Percentiles rank a stretch among this genome's conserved stretches.
phyloP scores from a whole-genome alignment of 2,113 vertebrate species.

The Zootoca vivipara region DNA sequence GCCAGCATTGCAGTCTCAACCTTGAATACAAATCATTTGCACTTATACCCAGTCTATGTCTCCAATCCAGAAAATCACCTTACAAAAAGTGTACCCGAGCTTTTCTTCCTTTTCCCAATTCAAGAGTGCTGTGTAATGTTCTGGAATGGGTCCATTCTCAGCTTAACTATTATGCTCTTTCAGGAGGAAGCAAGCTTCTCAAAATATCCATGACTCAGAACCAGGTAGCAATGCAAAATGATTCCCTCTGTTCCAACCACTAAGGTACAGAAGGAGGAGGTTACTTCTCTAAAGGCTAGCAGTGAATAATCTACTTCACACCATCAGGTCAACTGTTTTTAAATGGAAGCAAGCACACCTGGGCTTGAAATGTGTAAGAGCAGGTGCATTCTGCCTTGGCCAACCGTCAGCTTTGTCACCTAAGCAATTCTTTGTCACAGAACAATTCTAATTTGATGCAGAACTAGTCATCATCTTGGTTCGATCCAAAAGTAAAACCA shows the following conservation, averaged over 20 bases:
- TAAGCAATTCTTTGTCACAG: not conserved
- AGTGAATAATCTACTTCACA: conserved; percentile 44
- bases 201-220: conserved; percentile 21
- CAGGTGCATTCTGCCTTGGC: not conserved
- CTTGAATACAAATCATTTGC: not conserved
- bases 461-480: not conserved
- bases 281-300: conserved; percentile 56
- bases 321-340: not conserved
- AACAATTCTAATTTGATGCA: not conserved
- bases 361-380: not conserved
- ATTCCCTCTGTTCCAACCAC: not conserved
- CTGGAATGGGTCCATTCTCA: not conserved
- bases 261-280: conserved; percentile 35
- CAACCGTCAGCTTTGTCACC: not conserved
- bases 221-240: conserved; percentile 41
- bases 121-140: not conserved
- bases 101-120: not conserved
- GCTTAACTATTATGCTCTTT: conserved; percentile 30
- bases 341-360: not conserved
- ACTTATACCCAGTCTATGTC: not conserved
- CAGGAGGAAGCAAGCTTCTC: conserved; percentile 21
- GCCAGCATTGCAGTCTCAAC: too few relatives aligned
- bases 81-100: not conserved
- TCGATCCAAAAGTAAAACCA: not conserved
- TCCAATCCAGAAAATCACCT: not conserved